Conservation (phyloP, 2,888 invertebrate genomes). For the Tenthredo livida region DNA sequence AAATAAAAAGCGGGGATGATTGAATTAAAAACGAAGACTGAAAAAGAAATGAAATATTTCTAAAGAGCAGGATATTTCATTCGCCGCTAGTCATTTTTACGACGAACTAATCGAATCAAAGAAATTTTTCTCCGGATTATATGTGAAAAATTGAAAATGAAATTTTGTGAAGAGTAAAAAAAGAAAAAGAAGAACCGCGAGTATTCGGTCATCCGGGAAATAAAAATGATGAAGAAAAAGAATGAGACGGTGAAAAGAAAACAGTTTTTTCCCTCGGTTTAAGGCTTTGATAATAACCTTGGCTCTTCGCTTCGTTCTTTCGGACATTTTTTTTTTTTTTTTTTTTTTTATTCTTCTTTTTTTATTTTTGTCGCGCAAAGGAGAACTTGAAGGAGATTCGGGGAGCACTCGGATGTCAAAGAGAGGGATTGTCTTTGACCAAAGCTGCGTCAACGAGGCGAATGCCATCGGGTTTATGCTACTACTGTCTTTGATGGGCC, state of each 20-base stretch:
- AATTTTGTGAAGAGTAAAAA: neutral
- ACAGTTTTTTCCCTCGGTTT: constrained; percentile 17
- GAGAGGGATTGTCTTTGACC: constrained; percentile 4
- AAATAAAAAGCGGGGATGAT: constrained; percentile 28
- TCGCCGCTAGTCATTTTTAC: neutral
- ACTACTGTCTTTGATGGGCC: constrained; percentile 12
- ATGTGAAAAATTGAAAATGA: neutral
- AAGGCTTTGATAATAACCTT: constrained; percentile 2
- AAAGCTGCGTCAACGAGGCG: neutral
- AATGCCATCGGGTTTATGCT: neutral
- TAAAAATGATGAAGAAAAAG: neutral
- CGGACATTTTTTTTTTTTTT: neutral
- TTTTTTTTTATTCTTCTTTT: neutral
- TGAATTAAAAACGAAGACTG: constrained; percentile 12
- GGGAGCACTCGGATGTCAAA: constrained; percentile 15
- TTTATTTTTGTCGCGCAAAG: neutral
- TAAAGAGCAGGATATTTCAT: neutral
- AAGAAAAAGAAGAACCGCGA: neutral
- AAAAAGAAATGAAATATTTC: neutral
- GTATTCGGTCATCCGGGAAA: neutral
- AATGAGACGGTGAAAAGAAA: neutral
- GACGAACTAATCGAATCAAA: constrained; percentile 11
- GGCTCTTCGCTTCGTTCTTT: neutral
- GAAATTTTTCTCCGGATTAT: neutral
- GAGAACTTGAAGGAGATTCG: neutral